phyloP scores from a whole-genome alignment of 2,888 invertebrate genomes.

The Tetheella fluctuosa region DNA sequence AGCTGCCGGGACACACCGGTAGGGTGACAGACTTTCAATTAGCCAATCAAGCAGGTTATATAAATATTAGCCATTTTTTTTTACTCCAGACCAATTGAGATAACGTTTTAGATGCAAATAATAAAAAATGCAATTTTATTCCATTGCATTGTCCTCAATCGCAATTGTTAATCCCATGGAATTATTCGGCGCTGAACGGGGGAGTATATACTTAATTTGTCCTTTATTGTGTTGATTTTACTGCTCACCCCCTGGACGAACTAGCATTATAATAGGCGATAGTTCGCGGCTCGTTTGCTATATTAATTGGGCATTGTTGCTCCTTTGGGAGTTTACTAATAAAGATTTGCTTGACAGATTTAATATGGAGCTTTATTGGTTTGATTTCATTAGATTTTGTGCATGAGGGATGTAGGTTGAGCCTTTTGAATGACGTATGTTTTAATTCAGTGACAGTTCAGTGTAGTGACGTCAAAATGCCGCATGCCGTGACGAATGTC shows the following conservation, averaged over 20 bases:
- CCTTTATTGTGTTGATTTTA: conserved; percentile 57
- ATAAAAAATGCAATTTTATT: not conserved
- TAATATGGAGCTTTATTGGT: conserved; percentile 26
- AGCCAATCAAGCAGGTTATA: too few species aligned
- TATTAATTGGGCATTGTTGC: conserved; percentile 69
- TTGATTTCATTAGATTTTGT: not conserved
- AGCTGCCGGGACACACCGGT: too few species aligned
- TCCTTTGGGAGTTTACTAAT: conserved; percentile 54
- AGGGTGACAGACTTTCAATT: too few species aligned
- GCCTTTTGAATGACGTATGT: not conserved
- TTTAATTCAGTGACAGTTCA: too few species aligned
- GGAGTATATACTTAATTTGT: conserved; percentile 65
- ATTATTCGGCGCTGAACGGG: conserved; percentile 40
- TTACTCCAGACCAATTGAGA: not conserved
- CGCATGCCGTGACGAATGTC: too few species aligned
- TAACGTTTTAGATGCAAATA: too few species aligned
- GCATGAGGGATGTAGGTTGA: not conserved
- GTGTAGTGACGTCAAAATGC: too few species aligned
- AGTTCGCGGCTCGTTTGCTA: conserved; percentile 61
- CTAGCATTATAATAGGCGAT: conserved; percentile 44
- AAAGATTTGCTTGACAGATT: conserved; percentile 39
- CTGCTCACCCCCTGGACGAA: not conserved
- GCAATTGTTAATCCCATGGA: conserved; percentile 53
- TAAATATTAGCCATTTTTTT: too few species aligned
- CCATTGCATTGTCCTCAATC: conserved; percentile 30